Base-by-base conservation (phyloP, 2,797 vertebrate genomes). In the Microhierax caerulescens region DNA sequence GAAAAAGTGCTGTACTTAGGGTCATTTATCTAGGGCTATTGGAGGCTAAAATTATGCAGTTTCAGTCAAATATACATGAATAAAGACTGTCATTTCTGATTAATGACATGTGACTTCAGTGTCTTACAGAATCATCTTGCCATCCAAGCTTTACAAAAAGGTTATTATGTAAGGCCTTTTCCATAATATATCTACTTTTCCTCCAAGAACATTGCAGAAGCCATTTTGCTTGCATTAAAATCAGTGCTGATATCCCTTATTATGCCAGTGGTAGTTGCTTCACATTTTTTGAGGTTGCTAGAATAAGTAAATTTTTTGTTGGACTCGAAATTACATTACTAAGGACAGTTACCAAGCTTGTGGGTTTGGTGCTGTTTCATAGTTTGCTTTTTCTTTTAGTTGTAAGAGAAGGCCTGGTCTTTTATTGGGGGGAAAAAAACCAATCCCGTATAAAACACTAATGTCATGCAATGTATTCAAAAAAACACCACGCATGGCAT, bases 21-120 rank as follows among this genome's bases (percentile, higher is more conserved):
- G 98, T 99, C 98, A 98, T 99, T 99, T 99, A 98, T 99, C 98
- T 98, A 98, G 98, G 98, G 98, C 98, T 99, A 98, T 99, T 98
- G 98, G 98, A 99, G 99, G 98, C 98, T 98, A 98, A 98, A 98
- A 98, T 98, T 98, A 98, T 98, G 98, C 98, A 98, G 98, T 98
- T 98, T 98, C 85, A 97, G 98, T 98, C 97, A 99, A 99, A 98
- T 98, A 98, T 98, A 99, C 98, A 98, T 98, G 98, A 99, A 99
- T 98, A 98, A 98, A 98, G 98, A 98, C 98, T 99, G 98, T 98
- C 98, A 98, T 98, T 97, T 98, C 97, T 99, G 99, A 99, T 99
- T 98, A 99, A 99, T 99, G 98, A 93, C 97, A 98, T 98, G 98
- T 98, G 97, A 98, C 98, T 98, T 95, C 91, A 98, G 93, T 98